Conservation (phyloP, 2,113 vertebrate genomes). For the Hemiscyllium ocellatum region DNA sequence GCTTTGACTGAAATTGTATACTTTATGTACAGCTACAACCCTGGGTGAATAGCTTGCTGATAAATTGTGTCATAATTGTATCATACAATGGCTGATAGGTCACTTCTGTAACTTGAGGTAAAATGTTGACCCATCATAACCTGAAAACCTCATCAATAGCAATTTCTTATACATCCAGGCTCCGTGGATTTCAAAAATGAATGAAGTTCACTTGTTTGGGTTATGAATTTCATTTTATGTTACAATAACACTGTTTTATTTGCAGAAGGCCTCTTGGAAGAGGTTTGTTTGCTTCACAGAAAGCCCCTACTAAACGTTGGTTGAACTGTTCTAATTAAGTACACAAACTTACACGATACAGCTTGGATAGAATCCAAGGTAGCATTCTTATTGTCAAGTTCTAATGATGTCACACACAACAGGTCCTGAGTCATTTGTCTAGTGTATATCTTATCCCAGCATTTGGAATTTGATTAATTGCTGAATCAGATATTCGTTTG, state of each 20-base stretch:
- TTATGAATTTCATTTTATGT: background rate
- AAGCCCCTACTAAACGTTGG: background rate
- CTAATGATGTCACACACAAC: background rate
- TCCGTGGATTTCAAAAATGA: background rate
- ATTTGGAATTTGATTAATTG: background rate
- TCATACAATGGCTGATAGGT: slow-evolving; percentile 32
- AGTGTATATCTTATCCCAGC: background rate
- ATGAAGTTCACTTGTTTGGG: background rate
- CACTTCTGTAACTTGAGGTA: slow-evolving; percentile 8
- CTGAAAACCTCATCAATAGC: background rate
- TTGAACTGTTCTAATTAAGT: background rate
- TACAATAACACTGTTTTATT: background rate
- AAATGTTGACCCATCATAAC: background rate
- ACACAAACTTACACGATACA: background rate
- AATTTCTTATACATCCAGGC: background rate
- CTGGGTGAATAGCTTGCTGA: background rate
- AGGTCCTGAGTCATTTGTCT: background rate
- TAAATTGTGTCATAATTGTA: slow-evolving; percentile 29
- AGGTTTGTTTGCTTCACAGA: background rate
- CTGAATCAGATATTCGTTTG: background rate
- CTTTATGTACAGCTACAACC: too few species aligned
- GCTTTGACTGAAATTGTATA: background rate
- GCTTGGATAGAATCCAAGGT: background rate
- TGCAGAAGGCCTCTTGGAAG: background rate
- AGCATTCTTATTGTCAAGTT: background rate